These are phyloP conservation scores for Melanostoma scalare DNA, from an alignment of 2,888 invertebrate species.

Conservation along the genomic window DNA sequence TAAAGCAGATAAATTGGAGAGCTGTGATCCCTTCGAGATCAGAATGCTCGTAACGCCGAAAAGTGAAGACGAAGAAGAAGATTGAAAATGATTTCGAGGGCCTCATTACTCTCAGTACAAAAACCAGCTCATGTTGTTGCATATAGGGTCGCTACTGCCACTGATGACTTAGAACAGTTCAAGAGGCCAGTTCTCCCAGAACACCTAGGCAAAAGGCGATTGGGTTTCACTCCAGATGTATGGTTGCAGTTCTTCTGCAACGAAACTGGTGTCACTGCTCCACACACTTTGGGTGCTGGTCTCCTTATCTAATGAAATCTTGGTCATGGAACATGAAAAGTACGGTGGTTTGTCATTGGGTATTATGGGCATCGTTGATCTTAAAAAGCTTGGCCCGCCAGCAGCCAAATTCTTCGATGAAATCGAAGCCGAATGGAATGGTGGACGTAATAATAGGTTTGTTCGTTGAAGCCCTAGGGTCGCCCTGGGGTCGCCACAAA, in stretches of 20 bases:
- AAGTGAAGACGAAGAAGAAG: slow-evolving; percentile 1
- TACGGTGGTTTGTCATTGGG: slow-evolving; percentile 90
- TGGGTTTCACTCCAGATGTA: slow-evolving; percentile 96
- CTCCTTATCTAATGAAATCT: slow-evolving; percentile 95
- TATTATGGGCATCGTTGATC: slow-evolving; percentile 85
- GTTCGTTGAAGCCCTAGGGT: too few species aligned
- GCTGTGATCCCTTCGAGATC: too few species aligned
- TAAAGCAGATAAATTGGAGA: too few species aligned
- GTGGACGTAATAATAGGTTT: slow-evolving; percentile 84
- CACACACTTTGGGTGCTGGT: slow-evolving; percentile 93
- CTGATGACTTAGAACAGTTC: slow-evolving; percentile 84
- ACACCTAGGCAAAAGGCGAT: slow-evolving; percentile 90
- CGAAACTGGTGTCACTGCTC: slow-evolving; percentile 95
- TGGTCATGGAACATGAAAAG: slow-evolving; percentile 96
- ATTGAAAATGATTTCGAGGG: slow-evolving; percentile 87
- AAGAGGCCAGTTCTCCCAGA: slow-evolving; percentile 88
- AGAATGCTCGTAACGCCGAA: too few species aligned
- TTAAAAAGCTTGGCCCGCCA: slow-evolving; percentile 89
- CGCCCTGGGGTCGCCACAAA: too few species aligned
- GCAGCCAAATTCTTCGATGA: slow-evolving; percentile 86
- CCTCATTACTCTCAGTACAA: slow-evolving; percentile 85
- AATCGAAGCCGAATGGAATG: slow-evolving; percentile 84
- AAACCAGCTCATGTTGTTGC: slow-evolving; percentile 82
- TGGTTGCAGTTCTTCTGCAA: slow-evolving; percentile 98
- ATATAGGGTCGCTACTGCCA: slow-evolving; percentile 83